These are phyloP conservation scores for Ptilodon capucinus DNA, from an alignment of 2,888 invertebrate genomes.

Conservation along the genomic window DNA sequence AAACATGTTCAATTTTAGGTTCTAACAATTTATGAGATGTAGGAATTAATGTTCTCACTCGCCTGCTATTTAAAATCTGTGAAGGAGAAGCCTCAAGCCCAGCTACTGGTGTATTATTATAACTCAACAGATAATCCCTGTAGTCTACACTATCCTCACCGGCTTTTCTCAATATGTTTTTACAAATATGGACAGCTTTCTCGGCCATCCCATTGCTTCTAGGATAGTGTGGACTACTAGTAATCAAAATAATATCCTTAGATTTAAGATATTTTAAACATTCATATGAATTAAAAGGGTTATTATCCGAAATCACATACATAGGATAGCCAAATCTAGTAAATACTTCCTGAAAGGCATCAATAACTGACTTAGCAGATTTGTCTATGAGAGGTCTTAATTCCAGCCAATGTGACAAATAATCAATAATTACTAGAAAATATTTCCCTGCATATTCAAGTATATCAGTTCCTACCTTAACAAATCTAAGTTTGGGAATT, in stretches of 20 bases:
- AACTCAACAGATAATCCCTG: neutral
- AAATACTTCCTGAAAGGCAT: slow-evolving; percentile 3
- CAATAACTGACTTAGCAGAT: neutral
- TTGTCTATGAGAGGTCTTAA: slow-evolving; percentile 6
- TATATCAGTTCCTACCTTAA: slow-evolving; percentile 14
- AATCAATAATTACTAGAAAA: slow-evolving; percentile 10
- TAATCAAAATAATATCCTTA: slow-evolving; percentile 7
- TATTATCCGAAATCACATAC: slow-evolving; percentile 2
- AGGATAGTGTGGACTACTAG: slow-evolving; percentile 11
- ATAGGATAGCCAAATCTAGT: slow-evolving; percentile 10
- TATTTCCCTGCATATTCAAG: slow-evolving; percentile 8
- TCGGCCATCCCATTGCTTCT: slow-evolving; percentile 12
- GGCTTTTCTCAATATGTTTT: slow-evolving; percentile 9
- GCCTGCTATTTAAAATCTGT: slow-evolving; percentile 15
- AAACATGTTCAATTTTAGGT: neutral
- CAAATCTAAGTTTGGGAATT: slow-evolving; percentile 1
- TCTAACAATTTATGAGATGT: neutral
- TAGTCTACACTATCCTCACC: slow-evolving; percentile 11
- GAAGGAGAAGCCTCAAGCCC: slow-evolving; percentile 9
- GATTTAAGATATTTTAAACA: slow-evolving; percentile 7
- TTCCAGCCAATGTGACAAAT: slow-evolving; percentile 16
- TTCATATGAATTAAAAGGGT: slow-evolving; percentile 10
- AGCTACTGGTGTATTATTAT: neutral
- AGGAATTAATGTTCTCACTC: slow-evolving; percentile 2
- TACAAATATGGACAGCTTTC: slow-evolving; percentile 10